These are phyloP conservation scores for Drosophila nannoptera DNA, from an alignment of 1,140 invertebrate species.

Conservation along the genomic window DNA sequence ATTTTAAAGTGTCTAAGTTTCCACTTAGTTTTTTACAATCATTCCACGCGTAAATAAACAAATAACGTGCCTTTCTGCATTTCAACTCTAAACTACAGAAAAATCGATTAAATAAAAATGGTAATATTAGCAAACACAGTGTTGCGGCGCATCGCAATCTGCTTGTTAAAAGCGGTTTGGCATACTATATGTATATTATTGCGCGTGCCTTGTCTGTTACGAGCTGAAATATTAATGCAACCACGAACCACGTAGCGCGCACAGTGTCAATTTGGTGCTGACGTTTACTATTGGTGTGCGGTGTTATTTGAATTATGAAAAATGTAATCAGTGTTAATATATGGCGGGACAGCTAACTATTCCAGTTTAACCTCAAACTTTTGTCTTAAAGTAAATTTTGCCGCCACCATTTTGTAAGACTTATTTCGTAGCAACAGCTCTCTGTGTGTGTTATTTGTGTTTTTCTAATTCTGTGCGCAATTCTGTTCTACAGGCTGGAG, in stretches of 20 bases:
- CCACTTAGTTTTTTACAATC: slow-evolving; percentile 43
- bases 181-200: slow-evolving; percentile 42
- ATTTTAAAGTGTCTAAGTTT: slow-evolving; percentile 34
- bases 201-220: slow-evolving; percentile 54
- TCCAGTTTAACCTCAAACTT: slow-evolving; percentile 66
- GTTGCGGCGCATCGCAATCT: slow-evolving; percentile 44
- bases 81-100: slow-evolving; percentile 39
- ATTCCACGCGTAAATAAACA: slow-evolving; percentile 59
- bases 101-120: slow-evolving; percentile 72
- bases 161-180: slow-evolving; percentile 29
- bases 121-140: slow-evolving; percentile 52
- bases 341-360: slow-evolving; percentile 38
- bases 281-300: slow-evolving; percentile 2
- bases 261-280: slow-evolving; percentile 22
- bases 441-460: slow-evolving; percentile 26
- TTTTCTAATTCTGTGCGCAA: slow-evolving; percentile 36
- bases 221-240: slow-evolving; percentile 51
- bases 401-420: slow-evolving; percentile 67
- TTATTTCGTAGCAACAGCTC: slow-evolving; percentile 6
- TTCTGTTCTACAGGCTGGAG: slow-evolving; percentile 88
- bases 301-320: slow-evolving; percentile 15
- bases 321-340: slow-evolving; percentile 59
- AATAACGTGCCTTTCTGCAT: slow-evolving; percentile 46
- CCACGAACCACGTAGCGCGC: slow-evolving; percentile 43
- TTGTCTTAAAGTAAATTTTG: slow-evolving; percentile 23